Evolutionary conservation across 1,140 invertebrate species (phyloP).

Genomic region (Drosophila azteca): DNA sequence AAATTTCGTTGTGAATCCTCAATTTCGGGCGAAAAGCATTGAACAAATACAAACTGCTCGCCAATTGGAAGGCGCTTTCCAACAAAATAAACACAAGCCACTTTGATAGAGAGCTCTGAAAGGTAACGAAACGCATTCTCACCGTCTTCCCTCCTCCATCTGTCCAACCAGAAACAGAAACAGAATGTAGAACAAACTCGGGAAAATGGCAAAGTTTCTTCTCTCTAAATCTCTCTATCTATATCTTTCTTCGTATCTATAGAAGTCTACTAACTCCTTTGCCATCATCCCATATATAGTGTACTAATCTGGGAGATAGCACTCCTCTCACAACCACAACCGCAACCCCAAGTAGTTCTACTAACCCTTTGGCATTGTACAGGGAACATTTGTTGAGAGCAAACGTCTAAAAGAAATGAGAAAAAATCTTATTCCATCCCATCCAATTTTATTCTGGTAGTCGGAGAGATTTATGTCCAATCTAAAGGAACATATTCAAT

Average conservation of each 20-base stretch:
- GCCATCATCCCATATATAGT: constrained; percentile 19
- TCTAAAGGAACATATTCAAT: constrained; percentile 58
- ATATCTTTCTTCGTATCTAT: constrained; percentile 1
- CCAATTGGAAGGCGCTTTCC: constrained; percentile 36
- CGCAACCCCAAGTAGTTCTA: constrained; percentile 25
- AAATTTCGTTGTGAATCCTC: constrained; percentile 78
- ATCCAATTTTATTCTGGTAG: constrained; percentile 22
- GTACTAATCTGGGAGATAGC: constrained; percentile 33
- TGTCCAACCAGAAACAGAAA: constrained; percentile 22
- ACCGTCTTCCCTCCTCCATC: constrained; percentile 13
- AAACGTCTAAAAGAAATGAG: background rate
- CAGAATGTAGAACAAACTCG: constrained; percentile 30
- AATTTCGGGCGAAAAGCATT: constrained; percentile 58
- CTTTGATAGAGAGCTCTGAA: constrained; percentile 55
- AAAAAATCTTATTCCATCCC: constrained; percentile 12
- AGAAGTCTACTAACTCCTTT: constrained; percentile 50
- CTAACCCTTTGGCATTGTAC: constrained; percentile 76
- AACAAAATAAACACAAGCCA: constrained; percentile 14
- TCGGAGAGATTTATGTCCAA: constrained; percentile 54
- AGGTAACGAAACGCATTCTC: constrained; percentile 65
- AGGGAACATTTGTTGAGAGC: constrained; percentile 16
- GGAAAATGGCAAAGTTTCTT: constrained; percentile 28
- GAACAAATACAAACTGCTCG: constrained; percentile 46
- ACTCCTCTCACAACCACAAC: background rate
- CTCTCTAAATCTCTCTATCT: constrained; percentile 2